Percentiles rank a stretch among this genome's conserved stretches.
These are phyloP conservation scores for Myiotriccus ornatus DNA, from an alignment of 2,797 vertebrate genomes.

Conservation along the genomic window DNA sequence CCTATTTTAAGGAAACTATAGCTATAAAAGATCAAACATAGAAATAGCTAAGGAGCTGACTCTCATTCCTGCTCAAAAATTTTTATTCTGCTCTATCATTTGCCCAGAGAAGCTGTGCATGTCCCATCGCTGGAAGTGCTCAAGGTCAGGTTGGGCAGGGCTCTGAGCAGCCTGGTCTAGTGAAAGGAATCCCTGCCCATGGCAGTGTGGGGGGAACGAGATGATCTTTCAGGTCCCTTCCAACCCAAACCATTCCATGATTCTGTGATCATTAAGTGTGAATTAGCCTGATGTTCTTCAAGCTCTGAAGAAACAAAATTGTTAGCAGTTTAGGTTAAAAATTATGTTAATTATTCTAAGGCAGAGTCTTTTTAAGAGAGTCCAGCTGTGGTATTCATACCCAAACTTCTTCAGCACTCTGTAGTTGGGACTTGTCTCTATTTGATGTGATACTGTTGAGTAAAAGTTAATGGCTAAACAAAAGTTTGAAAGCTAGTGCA, in stretches of 20 bases:
- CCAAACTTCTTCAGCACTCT: not conserved
- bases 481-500: not conserved
- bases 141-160: accelerated
- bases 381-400: not conserved
- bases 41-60: not conserved
- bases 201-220: not conserved
- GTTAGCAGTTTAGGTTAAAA: not conserved
- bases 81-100: not conserved
- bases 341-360: not conserved
- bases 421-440: not conserved
- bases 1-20: not conserved
- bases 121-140: not conserved
- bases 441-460: not conserved
- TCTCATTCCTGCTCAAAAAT: not conserved
- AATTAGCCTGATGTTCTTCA: not conserved
- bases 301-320: not conserved
- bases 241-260: not conserved
- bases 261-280: not conserved
- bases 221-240: not conserved
- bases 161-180: not conserved
- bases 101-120: not conserved
- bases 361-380: not conserved
- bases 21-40: not conserved
- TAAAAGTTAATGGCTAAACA: not conserved
- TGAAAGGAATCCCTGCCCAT: not conserved